Conservation (phyloP, 1,140 invertebrate genomes). For the Penaeus japonicus region DNA sequence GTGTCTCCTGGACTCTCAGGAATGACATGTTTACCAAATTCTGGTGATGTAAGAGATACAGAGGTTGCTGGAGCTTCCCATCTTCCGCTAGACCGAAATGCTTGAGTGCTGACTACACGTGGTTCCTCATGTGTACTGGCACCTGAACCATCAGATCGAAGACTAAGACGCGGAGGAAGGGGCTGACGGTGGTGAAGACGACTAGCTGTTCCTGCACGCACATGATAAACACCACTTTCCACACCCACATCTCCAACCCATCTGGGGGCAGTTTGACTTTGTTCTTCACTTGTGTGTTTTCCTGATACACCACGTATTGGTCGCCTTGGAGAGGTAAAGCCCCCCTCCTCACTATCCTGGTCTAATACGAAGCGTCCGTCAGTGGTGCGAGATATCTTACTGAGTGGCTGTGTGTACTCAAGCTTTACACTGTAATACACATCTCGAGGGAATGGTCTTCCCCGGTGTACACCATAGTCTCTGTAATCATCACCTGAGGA, state of each 20-base stretch:
- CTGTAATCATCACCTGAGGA: slow-evolving; percentile 41
- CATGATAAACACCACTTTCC: slow-evolving; percentile 58
- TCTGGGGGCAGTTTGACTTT: slow-evolving; percentile 60
- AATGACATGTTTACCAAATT: slow-evolving; percentile 58
- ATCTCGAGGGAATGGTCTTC: slow-evolving; percentile 54
- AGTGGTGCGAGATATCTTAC: slow-evolving; percentile 75
- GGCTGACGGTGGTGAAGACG: slow-evolving; percentile 73
- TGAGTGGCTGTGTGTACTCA: slow-evolving; percentile 65
- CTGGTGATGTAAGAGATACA: slow-evolving; percentile 62
- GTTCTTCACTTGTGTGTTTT: neutral
- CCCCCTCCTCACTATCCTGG: slow-evolving; percentile 82
- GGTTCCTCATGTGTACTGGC: slow-evolving; percentile 64
- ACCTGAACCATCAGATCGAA: slow-evolving; percentile 73
- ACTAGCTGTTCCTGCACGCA: slow-evolving; percentile 64
- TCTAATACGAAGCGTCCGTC: slow-evolving; percentile 78
- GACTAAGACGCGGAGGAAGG: slow-evolving; percentile 74
- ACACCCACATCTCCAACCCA: slow-evolving; percentile 58
- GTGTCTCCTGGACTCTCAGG: slow-evolving; percentile 59
- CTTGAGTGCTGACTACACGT: neutral
- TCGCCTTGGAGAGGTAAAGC: slow-evolving; percentile 67
- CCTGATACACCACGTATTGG: slow-evolving; percentile 63
- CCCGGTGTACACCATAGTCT: slow-evolving; percentile 50
- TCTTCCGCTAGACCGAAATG: slow-evolving; percentile 13
- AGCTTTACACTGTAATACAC: slow-evolving; percentile 61
- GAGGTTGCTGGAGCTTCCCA: slow-evolving; percentile 67